phyloP scores from a whole-genome alignment of 2,888 invertebrate species.

The Andricus curvator region DNA sequence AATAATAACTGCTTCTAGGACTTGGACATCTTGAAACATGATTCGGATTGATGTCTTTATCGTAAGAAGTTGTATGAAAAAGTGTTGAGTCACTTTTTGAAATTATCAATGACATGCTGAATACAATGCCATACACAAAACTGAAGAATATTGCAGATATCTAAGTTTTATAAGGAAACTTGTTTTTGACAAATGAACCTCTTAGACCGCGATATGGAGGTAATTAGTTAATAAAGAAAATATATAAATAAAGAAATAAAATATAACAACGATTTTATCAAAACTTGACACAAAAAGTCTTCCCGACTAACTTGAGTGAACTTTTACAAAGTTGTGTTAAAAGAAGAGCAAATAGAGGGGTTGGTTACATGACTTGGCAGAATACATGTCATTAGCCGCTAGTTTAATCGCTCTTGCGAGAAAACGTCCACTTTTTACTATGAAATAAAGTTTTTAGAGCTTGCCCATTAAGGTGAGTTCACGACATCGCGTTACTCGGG shows the following conservation, averaged over 20 bases:
- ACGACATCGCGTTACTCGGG: conserved; percentile 42
- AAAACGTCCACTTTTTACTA: conserved; percentile 25
- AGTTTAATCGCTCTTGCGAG: background rate
- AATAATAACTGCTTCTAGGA: conserved; percentile 35
- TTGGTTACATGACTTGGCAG: background rate
- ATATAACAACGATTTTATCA: too few relatives aligned
- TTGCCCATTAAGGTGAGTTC: conserved; percentile 50
- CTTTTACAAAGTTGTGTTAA: background rate
- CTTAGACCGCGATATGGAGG: too few relatives aligned
- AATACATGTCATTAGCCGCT: conserved; percentile 3
- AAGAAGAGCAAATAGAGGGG: background rate
- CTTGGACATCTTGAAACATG: conserved; percentile 1
- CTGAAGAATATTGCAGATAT: background rate
- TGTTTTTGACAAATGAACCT: background rate
- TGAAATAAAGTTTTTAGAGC: conserved; percentile 51
- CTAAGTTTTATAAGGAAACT: background rate
- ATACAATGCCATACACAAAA: background rate
- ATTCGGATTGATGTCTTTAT: conserved; percentile 22
- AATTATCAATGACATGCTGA: background rate
- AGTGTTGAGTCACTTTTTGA: conserved; percentile 3
- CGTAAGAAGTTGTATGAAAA: background rate
- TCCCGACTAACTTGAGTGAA: background rate
- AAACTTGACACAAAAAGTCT: background rate
- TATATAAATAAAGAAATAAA: too few relatives aligned
- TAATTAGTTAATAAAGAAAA: too few relatives aligned